Base-by-base conservation (phyloP, 2,888 invertebrate genomes). In the Geophilus truncorum region DNA sequence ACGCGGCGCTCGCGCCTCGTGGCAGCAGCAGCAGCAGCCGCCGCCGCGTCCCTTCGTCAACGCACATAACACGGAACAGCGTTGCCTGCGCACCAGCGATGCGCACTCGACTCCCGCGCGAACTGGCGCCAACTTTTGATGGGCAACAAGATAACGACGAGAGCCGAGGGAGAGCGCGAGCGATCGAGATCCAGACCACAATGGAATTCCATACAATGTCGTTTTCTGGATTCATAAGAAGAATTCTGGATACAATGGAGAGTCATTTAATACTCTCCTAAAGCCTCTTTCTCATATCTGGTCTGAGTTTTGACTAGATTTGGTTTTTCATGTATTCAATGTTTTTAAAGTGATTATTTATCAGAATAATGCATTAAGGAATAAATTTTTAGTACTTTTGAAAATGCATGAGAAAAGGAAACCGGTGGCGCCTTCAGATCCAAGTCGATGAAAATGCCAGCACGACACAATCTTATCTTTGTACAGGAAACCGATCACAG, bases 1-100 rank as follows among this genome's bases (percentile, higher is more conserved):
- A 70, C 23, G 77, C 77, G 77, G 77, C 32, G 77, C 70, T 77
- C 78, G 78, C 78, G 28, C 40, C 45, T 78, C 45, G 23, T 78
- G 28, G 36, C 45, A 45, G 36, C 40, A 28, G 78, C 36, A 28
- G 36, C 78, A 77, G 77, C 77, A 32, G 36, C 36, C 77, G 77
- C 32, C 77, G 77, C 32, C 77, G 32, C 77, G 77, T 36, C 18
- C 77, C 10, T 32, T 36, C 77, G 77, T 32, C 77, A 70, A 70
- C 28, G 77, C 28, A 34, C 77, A 36, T 34, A 77, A 36, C 32
- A 36, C 32, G 32, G 77, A 21, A 77, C 77, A 34, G 32, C 34
- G 32, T 76, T 76, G 76, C 25, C 34, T 77, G 77, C 32, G 77
- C 36, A 36, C 34, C 28, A 34, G 21, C 34, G 34, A 21, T 77